Evolutionary conservation across 92 coral and sea anemone genomes (phyloP).

Genomic region (Porites evermanni): DNA sequence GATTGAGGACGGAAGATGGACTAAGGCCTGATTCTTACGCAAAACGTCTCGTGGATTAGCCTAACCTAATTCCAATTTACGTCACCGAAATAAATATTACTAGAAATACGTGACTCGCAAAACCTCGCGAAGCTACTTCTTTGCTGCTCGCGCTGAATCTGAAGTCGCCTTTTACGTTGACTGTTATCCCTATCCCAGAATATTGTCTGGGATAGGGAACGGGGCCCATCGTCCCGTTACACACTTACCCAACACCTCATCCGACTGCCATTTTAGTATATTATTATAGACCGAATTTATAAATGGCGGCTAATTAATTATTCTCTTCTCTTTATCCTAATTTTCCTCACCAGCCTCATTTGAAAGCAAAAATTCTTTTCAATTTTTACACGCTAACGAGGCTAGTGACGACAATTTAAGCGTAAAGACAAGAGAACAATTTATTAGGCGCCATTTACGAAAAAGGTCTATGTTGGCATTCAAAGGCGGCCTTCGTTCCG

Average conservation of each 20-base stretch:
- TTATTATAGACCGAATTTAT: too few relatives aligned
- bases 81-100: neutral
- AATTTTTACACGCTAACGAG: neutral
- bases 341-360: conserved; percentile 1
- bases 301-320: too few relatives aligned
- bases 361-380: neutral
- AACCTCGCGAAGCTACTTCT: too few relatives aligned
- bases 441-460: neutral
- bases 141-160: too few relatives aligned
- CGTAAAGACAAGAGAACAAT: neutral
- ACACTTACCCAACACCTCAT: too few relatives aligned
- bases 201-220: too few relatives aligned
- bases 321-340: too few relatives aligned
- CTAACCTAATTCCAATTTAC: conserved; percentile 7
- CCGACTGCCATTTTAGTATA: neutral
- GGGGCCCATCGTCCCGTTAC: too few relatives aligned
- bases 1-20: neutral
- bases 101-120: neutral
- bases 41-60: neutral
- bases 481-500: too few relatives aligned
- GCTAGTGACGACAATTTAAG: neutral
- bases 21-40: neutral
- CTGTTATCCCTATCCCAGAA: too few relatives aligned
- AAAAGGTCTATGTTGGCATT: neutral
- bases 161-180: too few relatives aligned